Evolutionary conservation across 1,140 invertebrate genomes (phyloP).

Genomic region (Papilio glaucus): DNA sequence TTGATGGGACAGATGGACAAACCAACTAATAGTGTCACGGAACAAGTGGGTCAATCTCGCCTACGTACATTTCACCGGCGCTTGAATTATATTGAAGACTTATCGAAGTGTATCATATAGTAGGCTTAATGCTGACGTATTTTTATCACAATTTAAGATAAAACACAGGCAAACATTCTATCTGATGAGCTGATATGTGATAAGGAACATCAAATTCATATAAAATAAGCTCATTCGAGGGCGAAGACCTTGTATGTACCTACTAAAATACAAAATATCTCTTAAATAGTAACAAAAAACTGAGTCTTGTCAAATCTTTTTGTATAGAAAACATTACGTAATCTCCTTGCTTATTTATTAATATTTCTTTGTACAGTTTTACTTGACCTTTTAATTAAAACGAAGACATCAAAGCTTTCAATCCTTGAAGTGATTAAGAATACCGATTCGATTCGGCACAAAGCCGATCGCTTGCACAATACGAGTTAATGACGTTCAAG

Average conservation of each 20-base stretch:
- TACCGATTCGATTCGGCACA: conserved; percentile 63
- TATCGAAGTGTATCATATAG: conserved; percentile 17
- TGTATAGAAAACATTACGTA: too few species aligned
- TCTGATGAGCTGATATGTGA: not conserved
- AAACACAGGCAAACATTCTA: too few species aligned
- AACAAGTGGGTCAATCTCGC: conserved; percentile 50
- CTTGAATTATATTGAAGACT: conserved; percentile 7
- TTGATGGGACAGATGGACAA: conserved; percentile 66
- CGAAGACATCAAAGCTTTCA: conserved; percentile 21
- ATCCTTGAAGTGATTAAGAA: conserved; percentile 54
- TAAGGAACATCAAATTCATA: not conserved
- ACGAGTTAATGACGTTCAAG: conserved; percentile 70
- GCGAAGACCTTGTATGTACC: too few species aligned
- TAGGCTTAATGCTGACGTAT: too few species aligned
- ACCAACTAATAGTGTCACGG: conserved; percentile 50
- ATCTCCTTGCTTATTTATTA: too few species aligned
- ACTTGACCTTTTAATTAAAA: conserved; percentile 3
- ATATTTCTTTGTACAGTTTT: too few species aligned
- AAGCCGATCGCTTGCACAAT: conserved; percentile 68
- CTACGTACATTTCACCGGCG: conserved; percentile 22
- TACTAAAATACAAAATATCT: too few species aligned
- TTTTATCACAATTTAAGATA: too few species aligned
- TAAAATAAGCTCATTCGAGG: too few species aligned
- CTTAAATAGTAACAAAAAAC: too few species aligned
- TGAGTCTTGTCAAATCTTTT: too few species aligned